Evolutionary conservation across 2,797 vertebrate species (phyloP).

Genomic region (Poecilia gillii): DNA sequence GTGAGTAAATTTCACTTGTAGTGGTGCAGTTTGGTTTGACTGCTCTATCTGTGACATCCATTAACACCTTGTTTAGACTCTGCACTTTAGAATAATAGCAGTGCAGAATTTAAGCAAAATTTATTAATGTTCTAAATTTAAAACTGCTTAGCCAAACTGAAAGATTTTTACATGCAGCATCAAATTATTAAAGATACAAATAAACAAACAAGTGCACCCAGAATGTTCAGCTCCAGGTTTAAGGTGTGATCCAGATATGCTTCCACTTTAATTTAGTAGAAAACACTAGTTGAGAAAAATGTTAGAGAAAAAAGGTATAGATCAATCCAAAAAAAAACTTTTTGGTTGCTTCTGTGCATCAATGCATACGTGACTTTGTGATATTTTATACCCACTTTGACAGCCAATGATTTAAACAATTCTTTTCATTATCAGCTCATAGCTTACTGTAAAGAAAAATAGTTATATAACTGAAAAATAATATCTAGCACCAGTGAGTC

Average conservation of each 20-base stretch:
- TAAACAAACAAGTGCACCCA: background rate
- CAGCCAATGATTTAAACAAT: background rate
- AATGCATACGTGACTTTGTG: background rate
- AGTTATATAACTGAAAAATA: background rate
- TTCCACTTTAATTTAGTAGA: background rate
- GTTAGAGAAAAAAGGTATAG: background rate
- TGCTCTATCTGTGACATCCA: slow-evolving; percentile 1
- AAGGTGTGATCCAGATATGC: background rate
- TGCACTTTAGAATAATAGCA: background rate
- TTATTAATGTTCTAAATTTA: background rate
- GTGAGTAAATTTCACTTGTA: background rate
- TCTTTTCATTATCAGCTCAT: background rate
- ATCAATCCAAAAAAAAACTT: background rate
- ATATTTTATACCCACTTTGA: background rate
- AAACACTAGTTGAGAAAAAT: background rate
- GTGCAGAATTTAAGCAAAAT: background rate
- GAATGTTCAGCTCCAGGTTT: background rate
- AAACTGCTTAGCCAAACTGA: background rate
- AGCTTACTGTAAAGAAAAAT: background rate
- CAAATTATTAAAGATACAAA: background rate
- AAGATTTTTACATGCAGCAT: background rate
- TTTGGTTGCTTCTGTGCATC: background rate
- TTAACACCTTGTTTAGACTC: background rate
- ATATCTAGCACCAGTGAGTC: background rate
- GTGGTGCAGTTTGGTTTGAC: slow-evolving; percentile 2